A percentile compares a stretch with the other conserved stretches of the same genome.
These are phyloP conservation scores for Lophius piscatorius DNA, from an alignment of 2,113 vertebrate species.

Conservation along the genomic window DNA sequence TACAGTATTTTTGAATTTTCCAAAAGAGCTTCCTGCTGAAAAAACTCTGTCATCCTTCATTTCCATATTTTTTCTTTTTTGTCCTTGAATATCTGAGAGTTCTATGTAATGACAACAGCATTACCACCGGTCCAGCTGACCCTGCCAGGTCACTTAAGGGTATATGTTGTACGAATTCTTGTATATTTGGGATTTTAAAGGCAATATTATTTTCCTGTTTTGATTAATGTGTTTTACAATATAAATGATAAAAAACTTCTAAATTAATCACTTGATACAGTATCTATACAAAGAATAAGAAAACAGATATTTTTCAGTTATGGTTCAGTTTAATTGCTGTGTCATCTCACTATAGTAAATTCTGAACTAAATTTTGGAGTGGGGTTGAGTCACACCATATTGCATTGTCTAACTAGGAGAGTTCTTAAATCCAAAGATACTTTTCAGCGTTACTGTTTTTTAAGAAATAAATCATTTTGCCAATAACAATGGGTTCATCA, in stretches of 20 bases:
- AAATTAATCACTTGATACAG: background rate
- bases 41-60: background rate
- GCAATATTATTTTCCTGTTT: conserved; percentile 48
- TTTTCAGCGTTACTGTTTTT: no score
- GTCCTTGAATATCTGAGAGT: background rate
- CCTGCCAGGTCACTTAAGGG: conserved; percentile 5
- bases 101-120: background rate
- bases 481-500: no score
- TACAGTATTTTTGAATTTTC: no score
- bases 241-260: conserved; percentile 42
- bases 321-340: conserved; percentile 1
- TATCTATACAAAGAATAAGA: background rate
- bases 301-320: background rate
- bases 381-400: background rate
- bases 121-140: conserved; percentile 11
- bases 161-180: conserved; percentile 26
- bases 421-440: background rate
- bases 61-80: background rate
- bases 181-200: conserved; percentile 58
- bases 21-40: background rate
- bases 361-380: background rate
- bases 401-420: background rate
- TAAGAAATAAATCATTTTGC: no score
- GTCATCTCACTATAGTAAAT: no score
- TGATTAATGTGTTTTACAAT: conserved; percentile 38